Percentiles rank a stretch among this genome's conserved stretches.
Evolutionary conservation across 2,797 vertebrate genomes (phyloP).

Genomic region (Alfaro cultratus): DNA sequence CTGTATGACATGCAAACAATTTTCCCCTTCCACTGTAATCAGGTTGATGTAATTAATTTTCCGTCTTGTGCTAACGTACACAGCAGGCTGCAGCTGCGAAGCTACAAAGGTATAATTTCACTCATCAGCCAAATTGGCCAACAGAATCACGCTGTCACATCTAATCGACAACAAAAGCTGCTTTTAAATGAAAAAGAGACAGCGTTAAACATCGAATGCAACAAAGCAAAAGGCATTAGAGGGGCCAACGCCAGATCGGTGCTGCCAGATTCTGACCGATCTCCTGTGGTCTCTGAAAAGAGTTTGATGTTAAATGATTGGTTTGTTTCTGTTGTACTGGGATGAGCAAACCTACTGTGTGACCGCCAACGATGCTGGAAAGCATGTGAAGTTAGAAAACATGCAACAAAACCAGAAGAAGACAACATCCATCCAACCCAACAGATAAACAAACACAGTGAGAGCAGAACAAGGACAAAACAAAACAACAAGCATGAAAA

Average conservation of each 20-base stretch:
- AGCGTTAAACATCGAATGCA: not conserved
- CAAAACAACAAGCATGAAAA: not conserved
- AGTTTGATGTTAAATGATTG: not conserved
- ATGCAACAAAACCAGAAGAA: not conserved
- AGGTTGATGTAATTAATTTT: constrained; percentile 28
- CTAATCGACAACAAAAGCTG: constrained; percentile 23
- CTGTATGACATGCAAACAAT: constrained; percentile 12
- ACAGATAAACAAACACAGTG: not conserved
- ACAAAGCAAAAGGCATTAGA: not conserved
- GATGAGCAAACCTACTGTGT: not conserved
- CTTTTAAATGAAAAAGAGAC: constrained; percentile 9
- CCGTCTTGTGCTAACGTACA: constrained; percentile 1
- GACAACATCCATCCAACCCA: not conserved
- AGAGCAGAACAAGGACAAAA: not conserved
- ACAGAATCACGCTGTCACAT: constrained; percentile 24
- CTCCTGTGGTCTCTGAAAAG: not conserved
- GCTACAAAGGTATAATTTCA: not conserved
- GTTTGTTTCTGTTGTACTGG: constrained; percentile 2
- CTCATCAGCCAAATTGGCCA: constrained; percentile 30
- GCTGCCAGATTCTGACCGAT: not conserved
- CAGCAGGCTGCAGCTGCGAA: not conserved
- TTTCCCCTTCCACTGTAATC: constrained; percentile 17
- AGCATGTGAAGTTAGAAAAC: not conserved
- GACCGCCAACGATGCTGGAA: not conserved
- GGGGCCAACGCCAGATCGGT: not conserved